Evolutionary conservation across 1,140 invertebrate species (phyloP), one percentile per base, ranked within the genome.

Genomic region (Maconellicoccus hirsutus): DNA sequence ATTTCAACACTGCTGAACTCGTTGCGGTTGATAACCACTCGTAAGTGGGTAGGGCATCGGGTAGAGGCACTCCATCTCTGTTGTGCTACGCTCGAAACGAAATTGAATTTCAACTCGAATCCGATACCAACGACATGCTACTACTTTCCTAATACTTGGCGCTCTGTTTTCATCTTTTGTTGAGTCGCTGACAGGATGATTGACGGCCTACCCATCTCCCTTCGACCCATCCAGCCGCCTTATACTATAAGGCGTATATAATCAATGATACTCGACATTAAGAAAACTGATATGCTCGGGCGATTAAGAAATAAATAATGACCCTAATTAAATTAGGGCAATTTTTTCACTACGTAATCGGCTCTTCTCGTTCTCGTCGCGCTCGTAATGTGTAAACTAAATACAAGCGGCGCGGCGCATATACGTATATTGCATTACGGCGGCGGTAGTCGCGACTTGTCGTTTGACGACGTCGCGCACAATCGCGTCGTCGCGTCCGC

Each of bases 171-270:
- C 16, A 66, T 25, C 19, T 66, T 66, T 66, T 66, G 61, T 66
- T 66, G 61, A 66, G 61, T 26, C 61, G 61, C 61, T 66, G 61
- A 66, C 61, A 66, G 61, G 61, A 66, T 66, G 61, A 66, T 66
- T 66, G 61, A 66, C 61, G 61, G 61, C 61, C 19, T 66, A 66
- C 61, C 25, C 21, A 12, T 66, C 61, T 10, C 22, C 59, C 59
- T 61, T 25, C 10, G 8, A 2, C 19, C 16, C 52, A 19, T 59
- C 52, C n/a, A n/a, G 4, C 4, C 52, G 52, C 52, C 21, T n/a
- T 59, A 59, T 19, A 59, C 16, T n/a, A n/a, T n/a, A 59, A 19
- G 21, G 21, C 16, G 21, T 59, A 22, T 61, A 22, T 19, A 66
- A 66, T 23, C 61, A 66, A 16, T 66, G 61, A 66, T 66, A 66